phyloP scores from a whole-genome alignment of 2,797 vertebrate species.

The Cyclopterus lumpus region DNA sequence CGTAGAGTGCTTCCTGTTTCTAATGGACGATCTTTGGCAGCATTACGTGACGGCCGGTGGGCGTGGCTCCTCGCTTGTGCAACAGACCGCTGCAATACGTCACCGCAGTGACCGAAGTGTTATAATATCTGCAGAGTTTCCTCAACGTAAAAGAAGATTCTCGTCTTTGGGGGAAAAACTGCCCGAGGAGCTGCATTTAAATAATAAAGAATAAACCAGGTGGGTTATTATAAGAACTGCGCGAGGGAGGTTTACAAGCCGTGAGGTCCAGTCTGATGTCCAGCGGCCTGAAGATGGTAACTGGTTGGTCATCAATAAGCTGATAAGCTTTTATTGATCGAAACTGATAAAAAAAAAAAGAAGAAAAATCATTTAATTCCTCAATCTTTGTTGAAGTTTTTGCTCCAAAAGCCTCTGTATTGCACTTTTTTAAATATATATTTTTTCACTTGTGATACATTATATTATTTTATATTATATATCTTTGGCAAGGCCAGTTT shows the following conservation, averaged over 20 bases:
- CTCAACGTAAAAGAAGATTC: neutral
- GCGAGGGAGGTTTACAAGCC: neutral
- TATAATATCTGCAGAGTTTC: constrained; percentile 11
- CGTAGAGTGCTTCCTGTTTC: neutral
- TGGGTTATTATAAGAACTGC: neutral
- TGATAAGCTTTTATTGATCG: neutral
- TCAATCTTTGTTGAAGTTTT: neutral
- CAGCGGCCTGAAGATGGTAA: neutral
- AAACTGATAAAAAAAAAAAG: neutral
- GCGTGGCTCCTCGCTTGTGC: constrained; percentile 32
- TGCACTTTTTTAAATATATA: neutral
- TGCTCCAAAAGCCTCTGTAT: neutral
- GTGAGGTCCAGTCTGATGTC: neutral
- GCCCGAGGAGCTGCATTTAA: neutral
- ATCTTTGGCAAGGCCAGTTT: neutral
- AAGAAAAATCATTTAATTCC: neutral
- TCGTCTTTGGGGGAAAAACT: neutral
- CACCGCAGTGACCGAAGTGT: constrained; percentile 5
- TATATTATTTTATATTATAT: neutral
- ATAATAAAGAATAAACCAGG: neutral
- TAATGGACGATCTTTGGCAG: constrained; percentile 28
- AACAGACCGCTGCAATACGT: constrained; percentile 31
- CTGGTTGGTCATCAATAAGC: neutral
- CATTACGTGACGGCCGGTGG: neutral
- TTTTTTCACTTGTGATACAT: neutral